These are phyloP conservation scores for Cyclophora albipunctata DNA, from an alignment of 2,888 invertebrate species.

Conservation along the genomic window DNA sequence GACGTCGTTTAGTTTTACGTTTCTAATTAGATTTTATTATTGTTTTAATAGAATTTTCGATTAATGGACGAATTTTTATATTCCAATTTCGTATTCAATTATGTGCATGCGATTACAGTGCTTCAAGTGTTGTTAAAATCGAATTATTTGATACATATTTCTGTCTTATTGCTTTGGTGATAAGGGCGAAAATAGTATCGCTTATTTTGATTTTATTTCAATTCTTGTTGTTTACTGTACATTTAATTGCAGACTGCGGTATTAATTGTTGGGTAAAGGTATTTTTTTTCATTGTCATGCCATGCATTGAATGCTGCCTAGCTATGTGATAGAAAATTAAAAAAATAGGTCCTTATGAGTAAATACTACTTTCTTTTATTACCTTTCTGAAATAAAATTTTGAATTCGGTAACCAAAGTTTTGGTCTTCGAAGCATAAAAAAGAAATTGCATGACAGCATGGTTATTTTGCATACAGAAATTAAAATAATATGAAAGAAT, in stretches of 20 bases:
- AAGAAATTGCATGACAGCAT: too few relatives aligned
- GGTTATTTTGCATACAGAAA: too few relatives aligned
- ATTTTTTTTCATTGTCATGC: constrained; percentile 40
- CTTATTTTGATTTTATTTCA: background rate
- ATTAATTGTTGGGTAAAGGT: constrained; percentile 57
- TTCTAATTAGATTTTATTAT: constrained; percentile 17
- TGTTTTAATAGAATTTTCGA: constrained; percentile 5
- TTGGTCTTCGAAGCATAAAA: too few relatives aligned
- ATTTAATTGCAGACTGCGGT: constrained; percentile 34
- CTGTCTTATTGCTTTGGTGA: constrained; percentile 7
- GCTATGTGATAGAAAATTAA: too few relatives aligned
- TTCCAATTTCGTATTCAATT: constrained; percentile 1
- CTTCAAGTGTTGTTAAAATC: too few relatives aligned
- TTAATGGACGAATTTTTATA: constrained; percentile 7
- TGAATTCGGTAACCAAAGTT: too few relatives aligned
- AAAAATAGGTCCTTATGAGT: too few relatives aligned
- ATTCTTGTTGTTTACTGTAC: constrained; percentile 13
- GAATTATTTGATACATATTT: background rate
- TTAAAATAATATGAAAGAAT: too few relatives aligned
- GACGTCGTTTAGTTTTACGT: constrained; percentile 4
- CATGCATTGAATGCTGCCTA: constrained; percentile 15
- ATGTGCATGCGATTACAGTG: constrained; percentile 13
- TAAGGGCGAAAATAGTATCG: constrained; percentile 2
- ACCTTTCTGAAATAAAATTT: too few relatives aligned
- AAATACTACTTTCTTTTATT: too few relatives aligned